phyloP scores from a whole-genome alignment of 2,888 invertebrate genomes.

The Tetranychus piercei region DNA sequence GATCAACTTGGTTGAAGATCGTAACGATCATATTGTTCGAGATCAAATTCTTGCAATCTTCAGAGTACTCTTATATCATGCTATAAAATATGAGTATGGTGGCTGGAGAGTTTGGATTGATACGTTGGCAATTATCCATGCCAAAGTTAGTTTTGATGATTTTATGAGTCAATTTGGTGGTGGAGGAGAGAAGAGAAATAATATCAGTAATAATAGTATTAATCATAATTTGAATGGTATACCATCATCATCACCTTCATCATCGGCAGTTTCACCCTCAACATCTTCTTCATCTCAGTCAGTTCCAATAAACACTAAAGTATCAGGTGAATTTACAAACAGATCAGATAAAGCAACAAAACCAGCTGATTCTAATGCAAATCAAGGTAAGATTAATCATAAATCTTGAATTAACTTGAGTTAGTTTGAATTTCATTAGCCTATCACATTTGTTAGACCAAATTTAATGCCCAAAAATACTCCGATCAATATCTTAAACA shows the following conservation, averaged over 20 bases:
- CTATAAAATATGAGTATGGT: conserved; percentile 95
- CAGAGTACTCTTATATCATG: conserved; percentile 91
- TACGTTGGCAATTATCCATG: conserved; percentile 94
- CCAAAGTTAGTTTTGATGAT: conserved; percentile 49
- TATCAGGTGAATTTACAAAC: neutral
- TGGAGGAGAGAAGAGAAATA: neutral
- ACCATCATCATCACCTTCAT: neutral
- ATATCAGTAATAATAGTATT: neutral
- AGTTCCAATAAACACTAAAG: neutral
- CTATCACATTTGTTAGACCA: too few species aligned
- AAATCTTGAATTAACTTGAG: too few species aligned
- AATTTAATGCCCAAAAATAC: too few species aligned
- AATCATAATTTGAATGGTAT: neutral
- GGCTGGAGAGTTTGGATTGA: conserved; percentile 99
- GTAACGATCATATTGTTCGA: conserved; percentile 67
- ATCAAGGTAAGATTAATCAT: neutral
- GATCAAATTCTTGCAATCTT: conserved; percentile 97
- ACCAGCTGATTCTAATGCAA: neutral
- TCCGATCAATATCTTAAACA: neutral
- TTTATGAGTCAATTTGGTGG: conserved; percentile 16
- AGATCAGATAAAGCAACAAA: neutral
- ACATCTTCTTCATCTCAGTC: neutral
- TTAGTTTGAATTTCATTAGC: neutral
- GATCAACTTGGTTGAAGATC: conserved; percentile 52
- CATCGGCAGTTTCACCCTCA: neutral